Evolutionary conservation across 2,888 invertebrate species (phyloP), one percentile per base, ranked within the genome.

Genomic region (Pherbina coryleti): DNA sequence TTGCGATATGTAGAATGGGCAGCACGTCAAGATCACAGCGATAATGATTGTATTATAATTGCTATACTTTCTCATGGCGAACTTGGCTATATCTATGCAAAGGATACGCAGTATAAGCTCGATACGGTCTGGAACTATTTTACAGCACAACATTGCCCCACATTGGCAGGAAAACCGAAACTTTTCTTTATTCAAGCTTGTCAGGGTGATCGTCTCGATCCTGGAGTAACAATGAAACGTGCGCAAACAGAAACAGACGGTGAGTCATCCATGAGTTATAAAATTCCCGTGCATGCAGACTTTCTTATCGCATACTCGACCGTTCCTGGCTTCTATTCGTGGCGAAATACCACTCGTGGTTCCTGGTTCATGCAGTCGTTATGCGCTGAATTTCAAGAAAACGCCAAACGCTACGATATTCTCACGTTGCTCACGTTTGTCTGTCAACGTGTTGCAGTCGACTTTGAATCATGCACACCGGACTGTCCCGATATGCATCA

Each of bases 341-440:
- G 98, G 98, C 93, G 98, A 67, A 98, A 98, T 87, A 96, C 97
- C 44, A 95, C 95, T 9, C 93, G 95, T 73, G 98, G 98, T 3
- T 97, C 98, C 0, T 98, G 98, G 98, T 98, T 98, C 86, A 95
- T 98, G 91, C 98, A 98, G 90, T 95, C 97, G 0, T 91, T 98
- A 57, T 96, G 96, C 88, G 92, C 94, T 53, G 96, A 97, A 84
- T 88, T 98, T 79, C 92, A 93, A 73, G 92, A 93, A 82, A 92
- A 94, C 86, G 95, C 94, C 5, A 92, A 92, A 81, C 92, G 94
- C 34, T 91, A 93, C 84, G 97, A 98, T 86, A 91, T 98, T 3
- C 89, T 98, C 53, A 95, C 96, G 2, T 91, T 98, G 82, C 90
- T 98, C 75, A 98, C 98, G 0, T 95, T 95, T 88, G 96, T 96